Percentiles rank a stretch among this genome's conserved stretches.
Conservation (phyloP, 1,140 invertebrate genomes). For the Caenorhabditis elegans region WBcel235 BX284606.5:6596501-6597000, state of each 20-base stretch:
- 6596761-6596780: slow-evolving; percentile 47
- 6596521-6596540: not conserved
- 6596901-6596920: slow-evolving; percentile 42
- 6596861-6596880: not conserved
- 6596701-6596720: slow-evolving; percentile 9
- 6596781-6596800: slow-evolving; percentile 46
- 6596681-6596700: slow-evolving; percentile 27
- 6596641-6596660: slow-evolving; percentile 33
- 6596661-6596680: not conserved
- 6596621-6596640: slow-evolving; percentile 49
- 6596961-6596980: slow-evolving; percentile 45
- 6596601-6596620: slow-evolving; percentile 48
- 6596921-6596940: slow-evolving; percentile 44
- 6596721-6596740: slow-evolving; percentile 51
- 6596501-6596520: not conserved
- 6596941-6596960: slow-evolving; percentile 39
- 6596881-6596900: not conserved
- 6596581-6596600: slow-evolving; percentile 45
- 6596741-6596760: slow-evolving; percentile 52
- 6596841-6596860: not conserved
- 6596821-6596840: slow-evolving; percentile 49
- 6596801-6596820: slow-evolving; percentile 42
- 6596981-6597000: not conserved
- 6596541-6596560: not conserved
- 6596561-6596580: slow-evolving; percentile 41